Evolutionary conservation across 2,797 vertebrate genomes (phyloP), one percentile per base, ranked within the genome.

Genomic region (Lepus townsendii): DNA sequence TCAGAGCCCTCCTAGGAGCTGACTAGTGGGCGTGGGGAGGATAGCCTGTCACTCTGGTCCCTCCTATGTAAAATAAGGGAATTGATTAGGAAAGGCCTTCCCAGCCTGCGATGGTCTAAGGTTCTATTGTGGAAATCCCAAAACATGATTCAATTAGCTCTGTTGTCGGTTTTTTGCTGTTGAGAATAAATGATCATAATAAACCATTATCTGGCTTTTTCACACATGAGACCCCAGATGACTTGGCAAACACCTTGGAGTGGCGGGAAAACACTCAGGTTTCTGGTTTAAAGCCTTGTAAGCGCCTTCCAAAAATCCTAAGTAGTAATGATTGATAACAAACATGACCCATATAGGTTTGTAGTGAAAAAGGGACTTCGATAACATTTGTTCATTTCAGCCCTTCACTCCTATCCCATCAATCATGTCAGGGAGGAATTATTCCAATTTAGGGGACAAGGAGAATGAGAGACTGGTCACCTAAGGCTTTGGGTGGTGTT

Each of bases 251-350:
- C 90, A 76, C 69, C 24, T 54, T 79, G 80, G 77, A 92, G 86
- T 52, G 50, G 80, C 0, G 4, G 73, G 76, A 90, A 47, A 95
- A 94, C 22, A 65, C 27, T 42, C 17, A 17, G 69, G 82, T 86
- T 93, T 96, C 69, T 80, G 75, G 82, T 90, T 66, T 83, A 63
- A 83, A 93, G 87, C 71, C 73, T 95, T 71, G 73, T 75, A 88
- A 88, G 65, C 14, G 26, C 68, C 63, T 89, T 82, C 89, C 82
- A 66, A 68, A 93, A 72, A 68, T 76, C 63, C 10, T 32, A 85
- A 14, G 71, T 88, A 94, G 42, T 91, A 84, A 88, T 57, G 88
- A 75, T 19, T 57, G 57, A 79, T 90, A 90, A 83, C 76, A 87
- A 96, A 73, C 42, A 75, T 24, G 38, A 72, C 12, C 52, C 71